These are phyloP conservation scores for Candoia aspera DNA, from an alignment of 2,113 vertebrate genomes.

Conservation along the genomic window DNA sequence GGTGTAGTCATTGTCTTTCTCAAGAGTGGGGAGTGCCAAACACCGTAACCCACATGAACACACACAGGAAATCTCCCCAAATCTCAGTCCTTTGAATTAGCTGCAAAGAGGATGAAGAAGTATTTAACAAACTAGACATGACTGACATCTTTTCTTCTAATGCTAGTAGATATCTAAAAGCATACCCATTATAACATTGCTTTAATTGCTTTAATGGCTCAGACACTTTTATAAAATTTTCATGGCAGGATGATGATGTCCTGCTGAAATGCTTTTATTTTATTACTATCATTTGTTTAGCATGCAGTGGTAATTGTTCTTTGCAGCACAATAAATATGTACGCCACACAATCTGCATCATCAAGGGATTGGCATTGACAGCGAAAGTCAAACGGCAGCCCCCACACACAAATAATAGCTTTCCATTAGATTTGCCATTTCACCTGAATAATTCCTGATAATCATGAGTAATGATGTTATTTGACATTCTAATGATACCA, in stretches of 20 bases:
- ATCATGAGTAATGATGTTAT: conserved; percentile 90
- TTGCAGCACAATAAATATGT: conserved; percentile 69
- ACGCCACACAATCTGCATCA: conserved; percentile 64
- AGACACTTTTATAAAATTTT: background rate
- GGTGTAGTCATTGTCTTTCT: background rate
- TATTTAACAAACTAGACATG: background rate
- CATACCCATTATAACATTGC: background rate
- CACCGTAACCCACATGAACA: background rate
- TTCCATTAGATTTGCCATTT: conserved; percentile 79
- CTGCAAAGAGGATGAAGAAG: background rate
- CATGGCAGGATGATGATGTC: conserved; percentile 28
- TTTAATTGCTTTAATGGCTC: background rate
- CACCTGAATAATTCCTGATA: conserved; percentile 83
- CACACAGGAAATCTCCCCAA: background rate
- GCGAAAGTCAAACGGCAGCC: conserved; percentile 70
- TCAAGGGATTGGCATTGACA: conserved; percentile 63
- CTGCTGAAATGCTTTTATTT: conserved; percentile 60
- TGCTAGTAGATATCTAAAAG: background rate
- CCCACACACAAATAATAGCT: conserved; percentile 75
- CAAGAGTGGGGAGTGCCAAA: background rate
- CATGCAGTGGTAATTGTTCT: conserved; percentile 65
- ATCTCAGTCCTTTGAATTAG: background rate
- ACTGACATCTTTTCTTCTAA: background rate
- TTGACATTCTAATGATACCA: conserved; percentile 80
- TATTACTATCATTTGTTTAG: conserved; percentile 73